Base-by-base conservation (phyloP, 2,797 vertebrate species). In the Tenualosa ilisha region DNA sequence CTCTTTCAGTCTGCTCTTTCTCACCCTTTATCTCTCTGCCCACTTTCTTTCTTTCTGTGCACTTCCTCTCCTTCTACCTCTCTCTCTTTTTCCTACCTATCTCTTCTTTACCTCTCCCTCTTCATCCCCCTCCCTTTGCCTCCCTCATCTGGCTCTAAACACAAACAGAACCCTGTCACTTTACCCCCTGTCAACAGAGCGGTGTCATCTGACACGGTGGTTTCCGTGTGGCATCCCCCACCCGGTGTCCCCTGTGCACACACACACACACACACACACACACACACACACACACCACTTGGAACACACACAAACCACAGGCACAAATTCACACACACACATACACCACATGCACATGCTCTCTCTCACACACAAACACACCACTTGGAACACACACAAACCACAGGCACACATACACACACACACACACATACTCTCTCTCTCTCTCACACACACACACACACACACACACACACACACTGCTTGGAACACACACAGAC, bases 121-220 rank as follows among this genome's bases (percentile, higher is more conserved):
- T 54, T 54, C 53, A 13, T 54, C 3, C 56, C 22, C 22, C 2
- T 61, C 56, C n/a, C 20, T 61, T 2, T 1, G 20, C 6, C n/a
- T 63, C n/a, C 24, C 22, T 61, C 56, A n/a, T 9, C 59, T 63
- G 22, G 22, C 8, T 6, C 22, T 6, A 24, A 61, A 61, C 26
- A 37, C 31, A 68, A 15, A 68, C 63, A 26, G 24, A 68, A 37
- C 17, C 72, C 31, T 75, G 68, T 75, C 68, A 75, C 72, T 22
- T 15, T 20, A 46, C 15, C 72, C 40, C 9, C 68, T 43, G 72
- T 79, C 0, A 43, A 22, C 72, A 43, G 68, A 75, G 37, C 15
- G 40, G 37, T 79, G 72, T 46, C 72, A 79, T 40, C 72, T 79
- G 72, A 79, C 72, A 79, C 72, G 2, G 72, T 22, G 17, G 72